phyloP scores from a whole-genome alignment of 2,797 vertebrate species.

The Columba guinea region DNA sequence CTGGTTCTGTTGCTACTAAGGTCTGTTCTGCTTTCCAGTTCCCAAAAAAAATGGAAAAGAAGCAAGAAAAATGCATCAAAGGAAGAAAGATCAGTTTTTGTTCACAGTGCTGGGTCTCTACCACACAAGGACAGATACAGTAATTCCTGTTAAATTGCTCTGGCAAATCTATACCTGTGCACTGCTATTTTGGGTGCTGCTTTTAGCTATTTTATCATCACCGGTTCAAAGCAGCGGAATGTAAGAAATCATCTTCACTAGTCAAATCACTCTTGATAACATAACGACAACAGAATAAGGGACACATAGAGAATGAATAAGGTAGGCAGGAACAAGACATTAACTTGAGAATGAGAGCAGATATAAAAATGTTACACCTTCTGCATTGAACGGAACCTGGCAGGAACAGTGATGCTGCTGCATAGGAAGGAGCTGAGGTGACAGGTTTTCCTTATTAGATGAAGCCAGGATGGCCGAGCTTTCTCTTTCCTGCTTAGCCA shows the following conservation, averaged over 20 bases:
- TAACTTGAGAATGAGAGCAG: constrained; percentile 6
- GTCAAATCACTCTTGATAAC: constrained; percentile 34
- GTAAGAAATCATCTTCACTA: constrained; percentile 52
- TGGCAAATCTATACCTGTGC: constrained; percentile 38
- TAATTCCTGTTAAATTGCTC: not conserved
- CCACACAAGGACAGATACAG: not conserved
- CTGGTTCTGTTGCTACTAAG: not conserved
- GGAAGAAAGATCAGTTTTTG: not conserved
- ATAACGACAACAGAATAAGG: constrained; percentile 16
- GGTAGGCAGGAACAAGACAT: constrained; percentile 51
- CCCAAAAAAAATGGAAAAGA: not conserved
- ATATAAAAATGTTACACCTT: constrained; percentile 34
- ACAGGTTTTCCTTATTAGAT: not conserved
- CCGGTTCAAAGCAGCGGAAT: constrained; percentile 16
- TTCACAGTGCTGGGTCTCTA: not conserved
- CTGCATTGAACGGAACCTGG: constrained; percentile 1
- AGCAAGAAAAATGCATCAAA: constrained; percentile 2
- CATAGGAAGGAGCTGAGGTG: not conserved
- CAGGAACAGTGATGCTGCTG: not conserved
- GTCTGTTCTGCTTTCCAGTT: not conserved
- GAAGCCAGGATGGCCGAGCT: not conserved
- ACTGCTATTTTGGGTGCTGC: constrained; percentile 38
- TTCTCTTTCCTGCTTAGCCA: not conserved
- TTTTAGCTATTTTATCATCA: constrained; percentile 41
- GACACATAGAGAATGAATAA: constrained; percentile 44